Conservation (phyloP, 2,113 vertebrate species). For the Pseudorhombus dupliciocellatus region DNA sequence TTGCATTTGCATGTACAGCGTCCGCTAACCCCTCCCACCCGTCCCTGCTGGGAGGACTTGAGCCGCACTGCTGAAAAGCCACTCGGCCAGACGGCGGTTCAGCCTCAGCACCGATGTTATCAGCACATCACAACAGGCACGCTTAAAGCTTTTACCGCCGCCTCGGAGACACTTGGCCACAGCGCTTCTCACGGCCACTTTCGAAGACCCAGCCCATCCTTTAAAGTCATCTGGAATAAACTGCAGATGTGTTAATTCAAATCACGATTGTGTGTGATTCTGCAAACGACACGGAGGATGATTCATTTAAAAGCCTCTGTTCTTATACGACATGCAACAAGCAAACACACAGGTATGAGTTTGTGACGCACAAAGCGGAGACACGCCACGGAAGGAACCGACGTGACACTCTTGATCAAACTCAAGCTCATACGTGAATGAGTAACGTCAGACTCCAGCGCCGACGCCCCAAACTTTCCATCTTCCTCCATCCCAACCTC, state of each 20-base stretch:
- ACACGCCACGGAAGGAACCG: slow-evolving; percentile 11
- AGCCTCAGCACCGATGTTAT: slow-evolving; percentile 41
- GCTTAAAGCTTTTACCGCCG: slow-evolving; percentile 20
- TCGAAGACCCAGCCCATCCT: background rate
- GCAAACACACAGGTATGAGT: slow-evolving; percentile 34
- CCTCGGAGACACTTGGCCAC: slow-evolving; percentile 6
- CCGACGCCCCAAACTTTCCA: slow-evolving; percentile 11
- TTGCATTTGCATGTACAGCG: background rate
- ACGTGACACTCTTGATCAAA: slow-evolving; percentile 26
- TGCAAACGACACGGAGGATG: slow-evolving; percentile 26
- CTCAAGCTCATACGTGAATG: slow-evolving; percentile 8
- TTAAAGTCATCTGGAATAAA: slow-evolving; percentile 8
- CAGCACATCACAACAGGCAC: slow-evolving; percentile 26
- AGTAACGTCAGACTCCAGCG: background rate
- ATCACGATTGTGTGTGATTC: background rate
- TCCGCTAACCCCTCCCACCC: background rate
- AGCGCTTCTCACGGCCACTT: background rate
- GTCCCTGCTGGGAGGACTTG: slow-evolving; percentile 14
- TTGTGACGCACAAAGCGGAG: slow-evolving; percentile 19
- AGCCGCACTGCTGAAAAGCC: slow-evolving; percentile 46
- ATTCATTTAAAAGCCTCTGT: slow-evolving; percentile 50
- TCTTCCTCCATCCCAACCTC: slow-evolving; percentile 24
- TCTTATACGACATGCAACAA: slow-evolving; percentile 15
- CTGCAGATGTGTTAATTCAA: slow-evolving; percentile 9
- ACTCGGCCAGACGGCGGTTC: slow-evolving; percentile 32